phyloP scores from a whole-genome alignment of 2,888 invertebrate species.

The Athetis lepigone region DNA sequence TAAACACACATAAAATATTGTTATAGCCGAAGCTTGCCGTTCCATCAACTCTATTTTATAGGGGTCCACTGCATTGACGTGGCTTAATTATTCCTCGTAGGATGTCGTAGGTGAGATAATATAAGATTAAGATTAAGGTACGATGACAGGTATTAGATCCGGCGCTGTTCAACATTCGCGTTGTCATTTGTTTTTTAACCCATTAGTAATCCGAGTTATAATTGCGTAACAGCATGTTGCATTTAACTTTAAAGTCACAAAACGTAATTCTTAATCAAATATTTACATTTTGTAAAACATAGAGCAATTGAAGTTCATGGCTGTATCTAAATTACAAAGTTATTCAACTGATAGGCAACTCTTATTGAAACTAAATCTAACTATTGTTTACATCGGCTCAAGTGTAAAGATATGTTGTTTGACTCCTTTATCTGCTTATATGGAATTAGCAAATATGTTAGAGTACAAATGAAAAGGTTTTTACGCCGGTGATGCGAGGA shows the following conservation, averaged over 20 bases:
- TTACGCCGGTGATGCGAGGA: conserved; percentile 83
- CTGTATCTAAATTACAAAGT: conserved; percentile 37
- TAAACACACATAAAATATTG: conserved; percentile 31
- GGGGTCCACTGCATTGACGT: conserved; percentile 52
- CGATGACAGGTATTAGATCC: conserved; percentile 20
- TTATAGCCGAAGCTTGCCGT: conserved; percentile 18
- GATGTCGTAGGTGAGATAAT: conserved; percentile 36
- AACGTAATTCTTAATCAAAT: background rate
- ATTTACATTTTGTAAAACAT: background rate
- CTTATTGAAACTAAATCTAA: conserved; percentile 37
- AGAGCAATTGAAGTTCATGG: background rate
- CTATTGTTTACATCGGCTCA: conserved; percentile 50
- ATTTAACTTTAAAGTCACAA: background rate
- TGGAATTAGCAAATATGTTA: conserved; percentile 74
- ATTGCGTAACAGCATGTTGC: background rate
- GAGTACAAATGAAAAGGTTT: conserved; percentile 82
- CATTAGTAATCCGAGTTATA: background rate
- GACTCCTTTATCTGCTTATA: conserved; percentile 53
- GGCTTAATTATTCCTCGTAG: conserved; percentile 52
- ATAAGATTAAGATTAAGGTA: conserved; percentile 55
- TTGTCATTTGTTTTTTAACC: conserved; percentile 16
- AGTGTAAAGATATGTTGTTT: conserved; percentile 50
- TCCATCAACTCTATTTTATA: conserved; percentile 57
- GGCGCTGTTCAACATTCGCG: conserved; percentile 6
- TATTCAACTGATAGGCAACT: conserved; percentile 34